Base-by-base conservation (phyloP, 2,888 invertebrate species). In the Drosophila nigricruria region DNA sequence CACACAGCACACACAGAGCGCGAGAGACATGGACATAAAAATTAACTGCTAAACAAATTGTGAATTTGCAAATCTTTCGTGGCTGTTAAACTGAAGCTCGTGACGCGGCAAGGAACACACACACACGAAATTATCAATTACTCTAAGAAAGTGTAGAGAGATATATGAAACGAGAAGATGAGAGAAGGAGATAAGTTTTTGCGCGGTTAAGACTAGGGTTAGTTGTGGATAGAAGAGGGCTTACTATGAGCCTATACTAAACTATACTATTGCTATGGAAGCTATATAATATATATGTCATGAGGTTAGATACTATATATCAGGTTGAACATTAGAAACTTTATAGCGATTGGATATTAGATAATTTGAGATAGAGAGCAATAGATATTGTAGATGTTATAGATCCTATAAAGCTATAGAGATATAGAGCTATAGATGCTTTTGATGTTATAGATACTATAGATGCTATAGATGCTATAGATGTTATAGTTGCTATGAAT, bases 21-120 rank as follows among this genome's bases (percentile, higher is more conserved):
- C 58, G 50, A 30, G 23, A 42, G 6, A 59, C 6, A 40, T 14
- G 27, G 36, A n/a, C 63, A 58, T 38, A 8, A 52, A 45, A 65
- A 45, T 54, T 57, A 52, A 72, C 50, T 58, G 78, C 65, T 77
- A 68, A 71, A 64, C 72, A 83, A 71, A 81, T 75, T 79, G 67
- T 70, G 70, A 70, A 50, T 67, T 72, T 69, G 78, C 77, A 72
- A 38, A 53, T 53, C 53, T 66, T 75, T 69, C 59, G 59, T 67
- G 58, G 71, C 52, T 80, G 86, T 74, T 83, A 83, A 87, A 84
- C 77, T 70, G 68, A 84, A 87, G 88, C 82, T 88, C 82, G 83
- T 88, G 88, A 83, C 72, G 63, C 43, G 53, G n/a, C 58, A 57
- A 60, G 56, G 49, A n/a, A n/a, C 34, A 56, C 25, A 42, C 18